A percentile compares a stretch with the other conserved stretches of the same genome.
Evolutionary conservation across 2,113 vertebrate species (phyloP).

Genomic region (Aptenodytes patagonicus): DNA sequence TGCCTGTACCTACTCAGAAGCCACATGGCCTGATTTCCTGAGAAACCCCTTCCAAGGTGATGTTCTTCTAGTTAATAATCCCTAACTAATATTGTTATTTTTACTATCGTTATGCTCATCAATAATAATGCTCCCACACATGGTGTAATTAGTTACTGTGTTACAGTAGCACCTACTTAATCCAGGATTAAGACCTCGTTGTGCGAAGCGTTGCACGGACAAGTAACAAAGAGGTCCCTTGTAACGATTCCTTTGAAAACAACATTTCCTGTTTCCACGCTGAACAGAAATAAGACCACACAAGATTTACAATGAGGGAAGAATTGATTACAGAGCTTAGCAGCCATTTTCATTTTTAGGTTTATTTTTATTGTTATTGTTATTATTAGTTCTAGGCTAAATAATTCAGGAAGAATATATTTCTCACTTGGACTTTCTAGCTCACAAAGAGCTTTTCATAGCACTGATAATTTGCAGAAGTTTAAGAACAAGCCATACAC

Average conservation of each 20-base stretch:
- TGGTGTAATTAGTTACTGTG: conserved; percentile 9
- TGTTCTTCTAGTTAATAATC: neutral
- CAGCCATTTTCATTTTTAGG: conserved; percentile 49
- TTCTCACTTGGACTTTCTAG: neutral
- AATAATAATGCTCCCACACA: neutral
- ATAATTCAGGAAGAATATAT: neutral
- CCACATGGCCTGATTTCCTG: neutral
- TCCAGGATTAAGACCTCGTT: neutral
- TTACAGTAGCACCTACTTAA: conserved; percentile 56
- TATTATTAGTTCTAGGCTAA: conserved; percentile 34
- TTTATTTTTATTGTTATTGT: conserved; percentile 52
- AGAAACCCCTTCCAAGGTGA: neutral
- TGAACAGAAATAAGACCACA: conserved; percentile 56
- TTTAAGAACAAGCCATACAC: neutral
- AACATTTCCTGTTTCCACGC: conserved; percentile 47
- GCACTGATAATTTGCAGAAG: conserved; percentile 11
- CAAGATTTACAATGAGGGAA: conserved; percentile 67
- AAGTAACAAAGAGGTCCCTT: conserved; percentile 55
- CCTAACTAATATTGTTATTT: neutral
- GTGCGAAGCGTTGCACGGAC: neutral
- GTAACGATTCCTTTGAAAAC: conserved; percentile 57
- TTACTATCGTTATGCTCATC: neutral
- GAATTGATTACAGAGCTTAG: conserved; percentile 60
- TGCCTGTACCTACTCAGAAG: neutral
- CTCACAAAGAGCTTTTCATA: conserved; percentile 58